Evolutionary conservation across 2,888 invertebrate genomes (phyloP), one percentile per base, ranked within the genome.

Genomic region (Lysandra coridon): DNA sequence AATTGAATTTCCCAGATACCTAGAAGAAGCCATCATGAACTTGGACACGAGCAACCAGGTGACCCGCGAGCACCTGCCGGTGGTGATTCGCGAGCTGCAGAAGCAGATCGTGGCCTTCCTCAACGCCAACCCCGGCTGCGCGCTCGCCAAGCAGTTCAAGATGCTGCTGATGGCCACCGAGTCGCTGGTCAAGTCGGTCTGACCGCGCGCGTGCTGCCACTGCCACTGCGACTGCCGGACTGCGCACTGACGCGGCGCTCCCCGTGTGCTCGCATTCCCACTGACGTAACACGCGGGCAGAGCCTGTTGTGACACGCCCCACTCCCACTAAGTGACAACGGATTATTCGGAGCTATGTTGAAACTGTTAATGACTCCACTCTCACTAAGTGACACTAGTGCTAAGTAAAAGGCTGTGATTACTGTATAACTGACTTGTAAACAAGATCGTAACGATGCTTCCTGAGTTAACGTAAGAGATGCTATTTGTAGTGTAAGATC

Each of bases 11-110:
- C 10, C 49, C 91, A 98, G 98, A 86, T 98, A 97, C 94, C 94
- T 99, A 80, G 97, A 98, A 86, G 98, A 98, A 88, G 98, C 98
- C 0, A 95, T 99, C 80, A 95, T 98, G 91, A 97, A 97, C 87
- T 93, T 99, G 80, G 97, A 98, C 90, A 95, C 96, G 4, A 93
- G 92, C 14, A 97, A 97, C 92, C 96, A 97, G 0, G 96, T 98
- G 77, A 98, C 98, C 0, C 95, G 96, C 82, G 98, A 98, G 86
- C 98, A 98, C 91, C 96, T 98, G 85, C 97, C 97, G 0, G 95
- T 95, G 49, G 97, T 99, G 49, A 92, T 98, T 80, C 95, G 96
- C 81, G 97, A 97, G 84, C 95, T 98, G 14, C 96, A 96, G 87
- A 96, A 96, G 87, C 97, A 98, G 89, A 95, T 98, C 82, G 92